Conservation (phyloP, 2,113 vertebrate genomes). For the Calidris pugnax region DNA sequence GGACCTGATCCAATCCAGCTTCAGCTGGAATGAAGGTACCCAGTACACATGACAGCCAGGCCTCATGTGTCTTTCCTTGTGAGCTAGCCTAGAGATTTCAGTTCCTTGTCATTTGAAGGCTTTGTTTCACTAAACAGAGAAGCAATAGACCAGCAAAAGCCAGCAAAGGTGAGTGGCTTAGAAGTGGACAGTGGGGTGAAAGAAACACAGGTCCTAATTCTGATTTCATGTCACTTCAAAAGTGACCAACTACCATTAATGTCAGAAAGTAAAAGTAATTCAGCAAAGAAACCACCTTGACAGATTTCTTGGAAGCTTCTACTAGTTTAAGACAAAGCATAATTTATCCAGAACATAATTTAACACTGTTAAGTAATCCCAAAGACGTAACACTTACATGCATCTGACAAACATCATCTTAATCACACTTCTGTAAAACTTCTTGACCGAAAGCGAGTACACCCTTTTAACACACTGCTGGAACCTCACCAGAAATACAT, state of each 20-base stretch:
- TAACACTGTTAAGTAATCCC: not conserved
- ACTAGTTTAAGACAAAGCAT: not conserved
- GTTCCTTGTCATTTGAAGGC: not conserved
- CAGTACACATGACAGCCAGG: rapidly evolving
- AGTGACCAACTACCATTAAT: not conserved
- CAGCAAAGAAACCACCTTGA: not conserved
- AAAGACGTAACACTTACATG: not conserved
- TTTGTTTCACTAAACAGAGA: not conserved
- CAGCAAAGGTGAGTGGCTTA: not conserved
- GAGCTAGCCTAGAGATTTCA: not conserved
- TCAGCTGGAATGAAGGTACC: not conserved
- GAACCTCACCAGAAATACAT: not conserved
- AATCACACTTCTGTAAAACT: not conserved
- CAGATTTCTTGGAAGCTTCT: not conserved
- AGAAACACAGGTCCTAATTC: not conserved
- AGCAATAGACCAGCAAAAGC: not conserved
- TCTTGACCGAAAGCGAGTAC: not conserved
- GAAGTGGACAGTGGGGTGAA: not conserved
- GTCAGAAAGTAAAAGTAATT: not conserved
- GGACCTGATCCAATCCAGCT: not conserved
- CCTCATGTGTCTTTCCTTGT: not conserved
- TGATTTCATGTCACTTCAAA: not conserved
- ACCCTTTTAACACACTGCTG: not conserved
- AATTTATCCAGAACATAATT: not conserved
- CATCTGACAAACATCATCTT: not conserved